These are phyloP conservation scores for Junco hyemalis DNA, from an alignment of 2,113 vertebrate genomes.

Conservation along the genomic window DNA sequence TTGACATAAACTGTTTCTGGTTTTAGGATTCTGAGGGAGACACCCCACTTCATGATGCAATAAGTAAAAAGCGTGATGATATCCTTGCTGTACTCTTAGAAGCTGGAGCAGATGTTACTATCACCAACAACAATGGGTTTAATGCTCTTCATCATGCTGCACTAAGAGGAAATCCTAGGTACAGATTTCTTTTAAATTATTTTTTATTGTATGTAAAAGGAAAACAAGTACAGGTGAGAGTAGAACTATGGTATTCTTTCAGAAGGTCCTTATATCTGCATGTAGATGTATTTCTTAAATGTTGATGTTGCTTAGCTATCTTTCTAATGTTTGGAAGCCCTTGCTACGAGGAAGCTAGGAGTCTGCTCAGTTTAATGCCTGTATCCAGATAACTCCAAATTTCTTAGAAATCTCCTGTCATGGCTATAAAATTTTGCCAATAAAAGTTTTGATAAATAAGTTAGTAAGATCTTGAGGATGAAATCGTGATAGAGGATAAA, in stretches of 20 bases:
- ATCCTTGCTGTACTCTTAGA: conserved; percentile 96
- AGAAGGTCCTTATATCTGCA: neutral
- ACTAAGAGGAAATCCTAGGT: conserved; percentile 97
- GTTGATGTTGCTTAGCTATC: neutral
- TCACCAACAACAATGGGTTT: conserved; percentile 99
- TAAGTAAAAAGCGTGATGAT: conserved; percentile 98
- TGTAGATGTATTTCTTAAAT: neutral
- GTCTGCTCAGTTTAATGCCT: neutral
- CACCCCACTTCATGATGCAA: conserved; percentile 95
- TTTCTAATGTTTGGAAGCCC: neutral
- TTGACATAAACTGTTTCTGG: neutral
- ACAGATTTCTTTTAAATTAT: neutral
- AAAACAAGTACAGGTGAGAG: neutral
- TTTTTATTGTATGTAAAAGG: neutral
- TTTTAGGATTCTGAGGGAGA: conserved; percentile 95
- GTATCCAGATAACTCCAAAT: neutral
- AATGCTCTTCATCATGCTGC: conserved; percentile 97
- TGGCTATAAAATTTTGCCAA: neutral
- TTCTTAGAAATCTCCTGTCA: neutral
- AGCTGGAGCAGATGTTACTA: conserved; percentile 96
- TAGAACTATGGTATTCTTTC: neutral
- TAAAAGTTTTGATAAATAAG: neutral
- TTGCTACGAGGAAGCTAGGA: neutral
- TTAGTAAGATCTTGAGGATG: neutral
- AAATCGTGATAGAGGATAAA: neutral